Percentiles rank a stretch among this genome's conserved stretches.
These are phyloP conservation scores for Notolepis coatsorum DNA, from an alignment of 2,797 vertebrate species.

Conservation along the genomic window DNA sequence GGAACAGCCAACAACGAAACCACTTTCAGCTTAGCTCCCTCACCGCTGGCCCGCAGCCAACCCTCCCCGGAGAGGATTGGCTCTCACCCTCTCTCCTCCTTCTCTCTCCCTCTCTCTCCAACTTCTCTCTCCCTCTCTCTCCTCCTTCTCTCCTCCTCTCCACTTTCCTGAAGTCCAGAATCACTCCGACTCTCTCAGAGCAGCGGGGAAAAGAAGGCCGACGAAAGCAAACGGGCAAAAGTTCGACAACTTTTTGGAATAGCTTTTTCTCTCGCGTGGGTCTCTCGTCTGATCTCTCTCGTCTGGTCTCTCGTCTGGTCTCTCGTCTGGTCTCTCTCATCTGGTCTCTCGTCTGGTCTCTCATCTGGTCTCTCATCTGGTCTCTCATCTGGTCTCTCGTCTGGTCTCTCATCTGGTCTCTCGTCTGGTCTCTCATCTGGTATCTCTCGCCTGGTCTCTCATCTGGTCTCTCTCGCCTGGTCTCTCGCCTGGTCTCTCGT, in stretches of 20 bases:
- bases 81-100: slow-evolving; percentile 25
- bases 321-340: no score
- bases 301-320: no score
- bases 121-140: slow-evolving; percentile 58
- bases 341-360: no score
- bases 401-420: no score
- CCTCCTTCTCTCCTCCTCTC: slow-evolving; percentile 71
- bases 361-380: no score
- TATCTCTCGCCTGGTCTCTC: no score
- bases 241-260: slow-evolving; percentile 24
- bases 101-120: slow-evolving; percentile 6
- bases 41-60: slow-evolving; percentile 74
- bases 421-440: no score
- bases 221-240: slow-evolving; percentile 31
- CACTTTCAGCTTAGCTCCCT: slow-evolving; percentile 74
- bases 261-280: background rate
- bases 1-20: slow-evolving; percentile 75
- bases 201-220: slow-evolving; percentile 62
- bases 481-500: no score
- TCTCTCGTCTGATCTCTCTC: no score
- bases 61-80: slow-evolving; percentile 73
- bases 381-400: no score
- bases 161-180: slow-evolving; percentile 69
- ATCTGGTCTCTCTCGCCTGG: no score
- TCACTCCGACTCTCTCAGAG: slow-evolving; percentile 63